Conservation (phyloP, 1,140 invertebrate genomes). For the Colletes latitarsis region DNA sequence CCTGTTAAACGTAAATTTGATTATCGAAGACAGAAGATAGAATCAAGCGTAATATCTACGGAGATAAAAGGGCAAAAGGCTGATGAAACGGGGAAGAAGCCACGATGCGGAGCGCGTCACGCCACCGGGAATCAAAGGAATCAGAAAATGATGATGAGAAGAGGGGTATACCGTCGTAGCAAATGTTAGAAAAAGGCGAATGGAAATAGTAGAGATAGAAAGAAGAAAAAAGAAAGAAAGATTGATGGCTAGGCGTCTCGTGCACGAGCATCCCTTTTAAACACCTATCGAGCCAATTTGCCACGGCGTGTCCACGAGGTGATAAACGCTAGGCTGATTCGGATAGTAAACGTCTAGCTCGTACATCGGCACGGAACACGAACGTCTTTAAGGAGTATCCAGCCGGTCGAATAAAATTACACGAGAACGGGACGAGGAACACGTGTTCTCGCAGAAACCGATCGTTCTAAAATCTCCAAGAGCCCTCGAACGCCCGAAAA, state of each 20-base stretch:
- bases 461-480: conserved; percentile 31
- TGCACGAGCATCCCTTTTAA: conserved; percentile 60
- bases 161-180: conserved; percentile 2
- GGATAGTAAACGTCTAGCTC: conserved; percentile 37
- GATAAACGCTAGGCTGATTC: conserved; percentile 72
- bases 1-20: no score
- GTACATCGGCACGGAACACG: conserved; percentile 41
- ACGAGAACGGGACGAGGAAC: conserved; percentile 38
- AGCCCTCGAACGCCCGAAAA: background rate
- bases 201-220: background rate
- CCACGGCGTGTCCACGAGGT: conserved; percentile 72
- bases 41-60: no score
- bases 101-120: background rate
- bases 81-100: background rate
- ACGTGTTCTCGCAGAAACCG: conserved; percentile 19
- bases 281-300: conserved; percentile 73
- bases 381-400: conserved; percentile 58
- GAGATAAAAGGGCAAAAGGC: background rate
- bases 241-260: conserved; percentile 10
- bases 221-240: background rate
- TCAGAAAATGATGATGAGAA: background rate
- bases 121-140: background rate
- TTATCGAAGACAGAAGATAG: no score
- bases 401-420: conserved; percentile 36
- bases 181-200: background rate